Evolutionary conservation across 2,113 vertebrate genomes (phyloP).

Genomic region (Tychaedon coryphoeus): DNA sequence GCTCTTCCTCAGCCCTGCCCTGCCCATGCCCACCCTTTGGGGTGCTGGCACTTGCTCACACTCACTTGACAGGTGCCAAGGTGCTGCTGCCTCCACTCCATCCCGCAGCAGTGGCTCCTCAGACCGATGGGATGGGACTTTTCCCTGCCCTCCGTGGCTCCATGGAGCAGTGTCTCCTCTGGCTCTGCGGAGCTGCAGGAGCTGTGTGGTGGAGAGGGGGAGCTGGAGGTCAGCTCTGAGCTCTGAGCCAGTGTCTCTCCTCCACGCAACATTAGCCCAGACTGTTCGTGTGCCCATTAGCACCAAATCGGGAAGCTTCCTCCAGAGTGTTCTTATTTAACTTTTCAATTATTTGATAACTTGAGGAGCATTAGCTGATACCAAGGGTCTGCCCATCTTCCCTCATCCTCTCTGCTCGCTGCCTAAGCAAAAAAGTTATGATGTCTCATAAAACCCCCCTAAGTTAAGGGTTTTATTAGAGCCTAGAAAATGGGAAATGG

Average conservation of each 20-base stretch:
- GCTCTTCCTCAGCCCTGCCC: not conserved
- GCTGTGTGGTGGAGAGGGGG: not conserved
- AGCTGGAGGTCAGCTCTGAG: not conserved
- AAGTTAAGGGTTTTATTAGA: not conserved
- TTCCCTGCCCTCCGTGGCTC: not conserved
- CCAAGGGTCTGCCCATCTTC: not conserved
- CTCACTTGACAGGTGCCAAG: not conserved
- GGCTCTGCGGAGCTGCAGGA: not conserved
- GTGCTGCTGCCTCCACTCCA: not conserved
- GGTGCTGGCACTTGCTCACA: not conserved
- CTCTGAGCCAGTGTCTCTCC: constrained; percentile 19
- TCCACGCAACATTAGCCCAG: constrained; percentile 25
- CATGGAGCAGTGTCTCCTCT: not conserved
- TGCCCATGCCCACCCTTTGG: not conserved
- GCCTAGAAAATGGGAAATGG: not conserved
- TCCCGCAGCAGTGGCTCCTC: not conserved
- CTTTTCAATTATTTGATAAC: constrained; percentile 63
- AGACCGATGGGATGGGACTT: not conserved
- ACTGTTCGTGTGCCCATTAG: constrained; percentile 24
- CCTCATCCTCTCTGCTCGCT: not conserved
- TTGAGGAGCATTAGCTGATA: constrained; percentile 28
- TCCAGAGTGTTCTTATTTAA: constrained; percentile 56
- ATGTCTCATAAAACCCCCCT: not conserved
- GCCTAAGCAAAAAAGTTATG: not conserved
- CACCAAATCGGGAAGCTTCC: constrained; percentile 17